These are phyloP conservation scores for Aphelinus atriplicis DNA, from an alignment of 1,140 invertebrate species.

Conservation along the genomic window DNA sequence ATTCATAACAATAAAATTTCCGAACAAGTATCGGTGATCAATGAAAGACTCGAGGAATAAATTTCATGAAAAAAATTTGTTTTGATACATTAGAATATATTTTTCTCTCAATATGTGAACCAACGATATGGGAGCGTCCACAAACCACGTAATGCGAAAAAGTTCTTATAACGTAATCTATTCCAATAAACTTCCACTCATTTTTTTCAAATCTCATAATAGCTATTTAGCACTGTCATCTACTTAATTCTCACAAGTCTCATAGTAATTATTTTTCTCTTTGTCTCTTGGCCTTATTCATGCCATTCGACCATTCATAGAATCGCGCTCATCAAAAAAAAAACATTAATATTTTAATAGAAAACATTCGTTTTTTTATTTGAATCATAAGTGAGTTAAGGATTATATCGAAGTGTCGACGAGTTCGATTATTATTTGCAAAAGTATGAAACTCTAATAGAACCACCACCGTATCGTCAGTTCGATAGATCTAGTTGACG, in stretches of 20 bases:
- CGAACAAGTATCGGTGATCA: too few relatives aligned
- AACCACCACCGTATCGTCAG: constrained; percentile 48
- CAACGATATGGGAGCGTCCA: constrained; percentile 8
- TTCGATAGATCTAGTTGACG: constrained; percentile 54
- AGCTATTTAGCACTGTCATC: constrained; percentile 12
- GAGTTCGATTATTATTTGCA: constrained; percentile 63
- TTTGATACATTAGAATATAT: not conserved
- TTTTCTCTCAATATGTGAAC: constrained; percentile 18
- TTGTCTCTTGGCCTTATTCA: not conserved
- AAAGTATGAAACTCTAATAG: constrained; percentile 65
- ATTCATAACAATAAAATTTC: too few relatives aligned
- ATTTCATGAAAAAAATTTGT: too few relatives aligned
- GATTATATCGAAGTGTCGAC: constrained; percentile 52
- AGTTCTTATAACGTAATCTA: constrained; percentile 26
- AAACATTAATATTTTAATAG: constrained; percentile 34
- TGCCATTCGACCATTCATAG: not conserved
- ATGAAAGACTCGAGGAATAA: too few relatives aligned
- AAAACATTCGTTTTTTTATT: constrained; percentile 36
- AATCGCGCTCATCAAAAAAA: constrained; percentile 11
- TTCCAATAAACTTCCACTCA: constrained; percentile 14
- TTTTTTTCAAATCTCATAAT: not conserved
- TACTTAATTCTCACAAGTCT: not conserved
- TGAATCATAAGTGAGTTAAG: constrained; percentile 30
- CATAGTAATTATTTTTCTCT: constrained; percentile 7
- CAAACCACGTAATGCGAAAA: constrained; percentile 1